These are phyloP conservation scores for Drosophila flavopinicola DNA, from an alignment of 2,888 invertebrate species.

Conservation along the genomic window DNA sequence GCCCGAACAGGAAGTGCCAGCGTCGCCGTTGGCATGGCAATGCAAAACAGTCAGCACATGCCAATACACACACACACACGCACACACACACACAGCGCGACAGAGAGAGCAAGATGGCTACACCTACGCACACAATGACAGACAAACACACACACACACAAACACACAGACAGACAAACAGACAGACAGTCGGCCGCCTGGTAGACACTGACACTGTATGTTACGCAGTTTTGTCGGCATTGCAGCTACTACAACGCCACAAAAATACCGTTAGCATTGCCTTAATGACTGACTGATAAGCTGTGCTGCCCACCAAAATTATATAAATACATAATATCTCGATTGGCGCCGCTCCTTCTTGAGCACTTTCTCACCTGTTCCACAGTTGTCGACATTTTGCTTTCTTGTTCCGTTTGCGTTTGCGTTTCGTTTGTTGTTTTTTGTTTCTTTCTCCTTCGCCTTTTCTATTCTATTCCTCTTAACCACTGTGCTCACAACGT, in stretches of 20 bases:
- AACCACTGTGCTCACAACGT: constrained; percentile 40
- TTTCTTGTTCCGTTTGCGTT: constrained; percentile 36
- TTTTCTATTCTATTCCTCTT: background rate
- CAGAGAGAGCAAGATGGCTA: constrained; percentile 28
- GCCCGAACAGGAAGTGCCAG: constrained; percentile 54
- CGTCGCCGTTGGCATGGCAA: constrained; percentile 69
- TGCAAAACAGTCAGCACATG: constrained; percentile 70
- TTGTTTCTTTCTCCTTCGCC: constrained; percentile 31
- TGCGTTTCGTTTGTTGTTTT: constrained; percentile 22
- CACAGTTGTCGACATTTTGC: constrained; percentile 71
- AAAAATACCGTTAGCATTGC: constrained; percentile 65
- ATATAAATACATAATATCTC: constrained; percentile 52
- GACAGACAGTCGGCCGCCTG: constrained; percentile 44
- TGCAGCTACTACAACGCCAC: constrained; percentile 38
- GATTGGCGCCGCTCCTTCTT: constrained; percentile 14
- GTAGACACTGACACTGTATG: constrained; percentile 69
- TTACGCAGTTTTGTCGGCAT: constrained; percentile 71
- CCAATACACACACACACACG: constrained; percentile 50
- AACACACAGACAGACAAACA: constrained; percentile 27
- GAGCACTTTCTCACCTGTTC: constrained; percentile 65
- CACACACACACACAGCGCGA: constrained; percentile 4
- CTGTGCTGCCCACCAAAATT: constrained; percentile 37
- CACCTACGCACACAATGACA: constrained; percentile 42
- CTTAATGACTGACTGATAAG: constrained; percentile 48
- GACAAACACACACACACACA: constrained; percentile 25